A percentile compares a stretch with the other conserved stretches of the same genome.
Evolutionary conservation across 2,888 invertebrate genomes (phyloP).

Genomic region (Esperia sulphurella): DNA sequence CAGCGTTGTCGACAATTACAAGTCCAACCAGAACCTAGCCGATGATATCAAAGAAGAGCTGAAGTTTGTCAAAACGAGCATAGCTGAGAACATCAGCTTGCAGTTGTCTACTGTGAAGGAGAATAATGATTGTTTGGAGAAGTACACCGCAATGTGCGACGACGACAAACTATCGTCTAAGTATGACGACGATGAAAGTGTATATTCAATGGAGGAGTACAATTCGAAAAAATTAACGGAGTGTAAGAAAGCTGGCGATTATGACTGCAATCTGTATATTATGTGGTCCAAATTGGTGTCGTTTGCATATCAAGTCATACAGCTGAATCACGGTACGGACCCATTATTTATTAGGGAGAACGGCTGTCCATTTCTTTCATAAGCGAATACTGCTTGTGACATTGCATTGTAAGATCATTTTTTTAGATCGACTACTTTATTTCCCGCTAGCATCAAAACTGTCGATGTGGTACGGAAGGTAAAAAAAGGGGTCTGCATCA

Average conservation of each 20-base stretch:
- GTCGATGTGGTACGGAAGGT: no score
- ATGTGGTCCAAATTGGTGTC: constrained; percentile 63
- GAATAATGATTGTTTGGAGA: constrained; percentile 45
- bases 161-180: constrained; percentile 17
- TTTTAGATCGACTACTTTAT: no score
- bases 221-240: constrained; percentile 13
- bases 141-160: constrained; percentile 33
- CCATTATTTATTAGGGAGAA: no score
- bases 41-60: constrained; percentile 33
- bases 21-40: constrained; percentile 25
- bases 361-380: no score
- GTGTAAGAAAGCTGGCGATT: constrained; percentile 19
- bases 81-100: constrained; percentile 41
- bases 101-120: constrained; percentile 50
- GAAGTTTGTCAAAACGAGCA: constrained; percentile 28
- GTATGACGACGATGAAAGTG: constrained; percentile 11
- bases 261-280: constrained; percentile 31
- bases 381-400: no score
- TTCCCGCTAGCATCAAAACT: no score
- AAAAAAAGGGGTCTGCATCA: no score
- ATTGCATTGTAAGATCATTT: no score
- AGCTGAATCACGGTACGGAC: constrained; percentile 51
- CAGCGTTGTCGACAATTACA: constrained; percentile 37
- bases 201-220: constrained; percentile 14
- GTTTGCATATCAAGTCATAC: constrained; percentile 59